Percentiles rank a stretch among this genome's conserved stretches.
phyloP scores from a whole-genome alignment of 2,888 invertebrate species.

The Prenolepis imparis region DNA sequence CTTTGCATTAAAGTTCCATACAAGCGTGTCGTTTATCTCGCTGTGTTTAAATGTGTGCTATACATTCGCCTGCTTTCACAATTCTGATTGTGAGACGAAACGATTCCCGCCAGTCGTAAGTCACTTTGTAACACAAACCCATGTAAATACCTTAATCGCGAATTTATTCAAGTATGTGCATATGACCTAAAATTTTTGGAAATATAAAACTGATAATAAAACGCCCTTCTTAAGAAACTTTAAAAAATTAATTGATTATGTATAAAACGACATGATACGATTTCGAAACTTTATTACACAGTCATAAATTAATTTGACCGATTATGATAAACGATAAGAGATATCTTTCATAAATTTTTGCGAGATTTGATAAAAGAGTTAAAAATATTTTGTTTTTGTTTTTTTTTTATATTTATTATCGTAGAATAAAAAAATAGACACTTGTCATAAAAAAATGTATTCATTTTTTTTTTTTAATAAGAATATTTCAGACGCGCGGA shows the following conservation, averaged over 20 bases:
- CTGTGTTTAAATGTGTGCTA: constrained; percentile 38
- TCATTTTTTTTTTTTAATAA: not conserved
- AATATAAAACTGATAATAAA: not conserved
- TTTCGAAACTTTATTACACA: constrained; percentile 1
- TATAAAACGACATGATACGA: not conserved
- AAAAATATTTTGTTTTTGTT: not conserved
- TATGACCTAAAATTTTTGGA: not conserved
- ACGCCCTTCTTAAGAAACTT: not conserved
- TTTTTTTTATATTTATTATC: not conserved
- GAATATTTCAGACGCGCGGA: not conserved
- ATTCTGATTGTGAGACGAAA: constrained; percentile 27
- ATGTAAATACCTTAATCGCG: not conserved
- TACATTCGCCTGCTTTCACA: constrained; percentile 16
- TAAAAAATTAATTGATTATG: constrained; percentile 5
- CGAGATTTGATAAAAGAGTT: not conserved
- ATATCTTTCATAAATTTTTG: not conserved
- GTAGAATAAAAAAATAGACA: not conserved
- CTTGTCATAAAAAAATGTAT: not conserved
- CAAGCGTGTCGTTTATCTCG: constrained; percentile 45
- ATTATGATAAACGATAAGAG: not conserved
- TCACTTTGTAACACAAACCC: constrained; percentile 17
- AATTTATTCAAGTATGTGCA: not conserved
- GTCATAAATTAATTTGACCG: not conserved
- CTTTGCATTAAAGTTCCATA: constrained; percentile 18
- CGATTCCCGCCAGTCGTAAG: constrained; percentile 22